Evolutionary conservation across 2,113 vertebrate genomes (phyloP).

Genomic region (Barnardius zonarius): DNA sequence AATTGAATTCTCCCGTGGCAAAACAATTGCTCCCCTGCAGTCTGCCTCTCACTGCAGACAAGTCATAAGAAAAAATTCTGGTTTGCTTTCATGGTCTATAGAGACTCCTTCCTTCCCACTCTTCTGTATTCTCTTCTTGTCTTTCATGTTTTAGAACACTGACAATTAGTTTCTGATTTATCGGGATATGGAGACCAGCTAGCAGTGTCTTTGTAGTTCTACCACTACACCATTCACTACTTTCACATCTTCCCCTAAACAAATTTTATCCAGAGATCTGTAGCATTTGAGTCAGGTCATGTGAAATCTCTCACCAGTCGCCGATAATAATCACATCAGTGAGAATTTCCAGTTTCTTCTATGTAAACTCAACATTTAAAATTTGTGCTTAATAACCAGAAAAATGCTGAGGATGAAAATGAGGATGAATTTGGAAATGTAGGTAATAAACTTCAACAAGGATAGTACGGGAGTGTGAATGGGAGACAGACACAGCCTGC

Average conservation of each 20-base stretch:
- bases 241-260: background rate
- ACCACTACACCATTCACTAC: background rate
- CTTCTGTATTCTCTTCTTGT: background rate
- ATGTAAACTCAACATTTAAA: background rate
- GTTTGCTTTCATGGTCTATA: conserved; percentile 13
- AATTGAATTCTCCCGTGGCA: conserved; percentile 50
- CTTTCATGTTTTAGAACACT: background rate
- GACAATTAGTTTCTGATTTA: background rate
- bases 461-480: background rate
- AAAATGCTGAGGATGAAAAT: background rate
- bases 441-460: background rate
- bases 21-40: conserved; percentile 24
- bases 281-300: background rate
- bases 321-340: background rate
- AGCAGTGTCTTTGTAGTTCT: background rate
- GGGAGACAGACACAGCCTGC: background rate
- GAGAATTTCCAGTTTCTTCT: background rate
- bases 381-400: background rate
- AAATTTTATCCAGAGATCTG: background rate
- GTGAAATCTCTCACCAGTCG: background rate
- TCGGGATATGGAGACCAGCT: background rate
- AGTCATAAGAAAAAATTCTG: conserved; percentile 14
- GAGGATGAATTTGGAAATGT: background rate
- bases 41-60: conserved; percentile 18
- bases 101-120: conserved; percentile 9